A percentile compares a stretch with the other conserved stretches of the same genome.
Conservation (phyloP, 1,140 invertebrate genomes). For the Coboldia fuscipes region DNA sequence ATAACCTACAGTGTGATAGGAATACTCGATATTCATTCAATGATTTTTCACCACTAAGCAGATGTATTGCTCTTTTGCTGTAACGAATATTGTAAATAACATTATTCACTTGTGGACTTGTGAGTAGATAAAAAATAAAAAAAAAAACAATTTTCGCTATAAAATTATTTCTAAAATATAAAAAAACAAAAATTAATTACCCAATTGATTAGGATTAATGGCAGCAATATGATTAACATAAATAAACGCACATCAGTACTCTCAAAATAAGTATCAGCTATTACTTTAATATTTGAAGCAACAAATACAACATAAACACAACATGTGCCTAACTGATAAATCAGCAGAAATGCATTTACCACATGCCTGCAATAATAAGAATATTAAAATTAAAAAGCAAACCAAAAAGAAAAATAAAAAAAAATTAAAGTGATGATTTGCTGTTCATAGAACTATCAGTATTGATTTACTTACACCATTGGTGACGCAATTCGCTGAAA, state of each 20-base stretch:
- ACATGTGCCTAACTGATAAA: conserved; percentile 73
- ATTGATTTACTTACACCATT: conserved; percentile 28
- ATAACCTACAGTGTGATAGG: no score
- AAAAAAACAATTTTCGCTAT: background rate
- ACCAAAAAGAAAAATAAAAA: background rate
- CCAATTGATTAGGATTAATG: conserved; percentile 48
- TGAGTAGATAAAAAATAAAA: no score
- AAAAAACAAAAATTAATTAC: conserved; percentile 8
- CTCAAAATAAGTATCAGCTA: conserved; percentile 23
- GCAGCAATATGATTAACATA: conserved; percentile 39
- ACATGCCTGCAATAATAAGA: conserved; percentile 22
- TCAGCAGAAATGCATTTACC: conserved; percentile 44
- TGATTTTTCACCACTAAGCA: no score
- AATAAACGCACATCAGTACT: conserved; percentile 29
- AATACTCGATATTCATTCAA: no score
- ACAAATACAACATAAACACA: conserved; percentile 79
- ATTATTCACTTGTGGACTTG: no score
- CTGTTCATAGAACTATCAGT: no score
- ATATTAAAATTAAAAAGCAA: background rate
- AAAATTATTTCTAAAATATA: background rate
- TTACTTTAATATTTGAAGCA: conserved; percentile 41
- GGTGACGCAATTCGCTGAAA: conserved; percentile 32
- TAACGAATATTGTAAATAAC: no score
- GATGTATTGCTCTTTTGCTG: no score
- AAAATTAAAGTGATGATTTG: no score